These are phyloP conservation scores for Hirtodrosophila alboralis DNA, from an alignment of 2,888 invertebrate genomes.

Conservation along the genomic window DNA sequence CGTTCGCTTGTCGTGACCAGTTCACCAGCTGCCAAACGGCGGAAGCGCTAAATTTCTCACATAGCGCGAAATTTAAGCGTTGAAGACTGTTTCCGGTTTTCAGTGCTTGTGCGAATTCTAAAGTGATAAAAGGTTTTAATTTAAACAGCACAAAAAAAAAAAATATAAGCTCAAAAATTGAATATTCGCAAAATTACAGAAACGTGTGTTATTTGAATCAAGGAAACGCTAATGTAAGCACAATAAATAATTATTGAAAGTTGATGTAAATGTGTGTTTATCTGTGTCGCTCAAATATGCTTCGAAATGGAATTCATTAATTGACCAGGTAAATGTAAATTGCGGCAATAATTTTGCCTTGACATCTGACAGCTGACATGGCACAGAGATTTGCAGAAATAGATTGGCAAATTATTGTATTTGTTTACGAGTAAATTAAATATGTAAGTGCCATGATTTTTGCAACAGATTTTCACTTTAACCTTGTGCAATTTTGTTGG, in stretches of 20 bases:
- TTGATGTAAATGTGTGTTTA: conserved; percentile 46
- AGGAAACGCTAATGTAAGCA: conserved; percentile 61
- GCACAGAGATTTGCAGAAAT: conserved; percentile 35
- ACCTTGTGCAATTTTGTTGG: neutral
- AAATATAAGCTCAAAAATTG: conserved; percentile 15
- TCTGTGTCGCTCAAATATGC: conserved; percentile 46
- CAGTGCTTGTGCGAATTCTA: conserved; percentile 34
- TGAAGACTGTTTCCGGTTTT: conserved; percentile 67
- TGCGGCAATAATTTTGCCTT: conserved; percentile 34
- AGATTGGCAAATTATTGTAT: conserved; percentile 42
- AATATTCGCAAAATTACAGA: conserved; percentile 6
- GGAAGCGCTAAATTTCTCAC: conserved; percentile 41
- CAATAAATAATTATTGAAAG: conserved; percentile 54
- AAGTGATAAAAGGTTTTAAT: conserved; percentile 40
- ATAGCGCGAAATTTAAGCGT: conserved; percentile 55
- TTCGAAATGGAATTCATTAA: conserved; percentile 43
- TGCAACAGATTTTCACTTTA: neutral
- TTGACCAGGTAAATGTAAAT: conserved; percentile 50
- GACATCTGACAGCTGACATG: conserved; percentile 41
- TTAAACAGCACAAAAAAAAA: conserved; percentile 24
- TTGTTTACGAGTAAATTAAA: conserved; percentile 7
- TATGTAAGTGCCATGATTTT: conserved; percentile 3
- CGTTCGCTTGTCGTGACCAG: conserved; percentile 63
- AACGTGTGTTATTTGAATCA: conserved; percentile 21
- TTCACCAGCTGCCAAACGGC: conserved; percentile 51